These are phyloP conservation scores for Gephyroberyx darwinii DNA, from an alignment of 2,797 vertebrate species.

Conservation along the genomic window DNA sequence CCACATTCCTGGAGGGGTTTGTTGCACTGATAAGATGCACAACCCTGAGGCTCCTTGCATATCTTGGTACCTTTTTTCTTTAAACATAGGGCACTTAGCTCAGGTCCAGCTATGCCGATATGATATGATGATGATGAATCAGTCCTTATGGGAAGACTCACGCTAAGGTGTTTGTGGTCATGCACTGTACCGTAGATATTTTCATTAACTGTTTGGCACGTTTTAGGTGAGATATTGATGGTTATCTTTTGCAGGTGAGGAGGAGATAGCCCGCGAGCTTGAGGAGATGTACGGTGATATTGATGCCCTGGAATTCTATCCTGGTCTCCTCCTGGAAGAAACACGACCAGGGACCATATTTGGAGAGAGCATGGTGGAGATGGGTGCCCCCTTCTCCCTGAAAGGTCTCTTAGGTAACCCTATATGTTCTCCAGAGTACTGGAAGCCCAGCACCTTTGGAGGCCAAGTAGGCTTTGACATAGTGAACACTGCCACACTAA, in stretches of 20 bases:
- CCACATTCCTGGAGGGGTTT: not conserved
- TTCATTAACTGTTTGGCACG: not conserved
- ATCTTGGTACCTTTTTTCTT: not conserved
- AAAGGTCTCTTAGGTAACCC: conserved; percentile 97
- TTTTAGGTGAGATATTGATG: not conserved
- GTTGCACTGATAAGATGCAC: not conserved
- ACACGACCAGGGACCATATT: conserved; percentile 86
- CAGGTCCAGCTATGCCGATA: not conserved
- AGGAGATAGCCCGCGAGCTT: conserved; percentile 83
- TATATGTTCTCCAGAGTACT: conserved; percentile 97
- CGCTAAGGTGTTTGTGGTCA: not conserved
- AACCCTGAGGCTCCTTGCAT: not conserved
- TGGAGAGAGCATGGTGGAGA: conserved; percentile 98
- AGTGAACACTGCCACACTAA: conserved; percentile 89
- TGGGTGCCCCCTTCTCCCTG: conserved; percentile 96
- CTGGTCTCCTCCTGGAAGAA: conserved; percentile 89
- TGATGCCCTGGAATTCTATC: conserved; percentile 92
- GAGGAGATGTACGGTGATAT: conserved; percentile 93
- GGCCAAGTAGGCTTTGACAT: conserved; percentile 90
- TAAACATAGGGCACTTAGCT: not conserved
- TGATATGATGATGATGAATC: not conserved
- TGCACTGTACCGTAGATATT: not conserved
- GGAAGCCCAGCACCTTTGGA: conserved; percentile 98
- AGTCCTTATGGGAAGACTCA: not conserved
- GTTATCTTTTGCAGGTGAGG: conserved; percentile 81